Base-by-base conservation (phyloP, 2,888 invertebrate genomes). In the Phyto melanocephala region DNA sequence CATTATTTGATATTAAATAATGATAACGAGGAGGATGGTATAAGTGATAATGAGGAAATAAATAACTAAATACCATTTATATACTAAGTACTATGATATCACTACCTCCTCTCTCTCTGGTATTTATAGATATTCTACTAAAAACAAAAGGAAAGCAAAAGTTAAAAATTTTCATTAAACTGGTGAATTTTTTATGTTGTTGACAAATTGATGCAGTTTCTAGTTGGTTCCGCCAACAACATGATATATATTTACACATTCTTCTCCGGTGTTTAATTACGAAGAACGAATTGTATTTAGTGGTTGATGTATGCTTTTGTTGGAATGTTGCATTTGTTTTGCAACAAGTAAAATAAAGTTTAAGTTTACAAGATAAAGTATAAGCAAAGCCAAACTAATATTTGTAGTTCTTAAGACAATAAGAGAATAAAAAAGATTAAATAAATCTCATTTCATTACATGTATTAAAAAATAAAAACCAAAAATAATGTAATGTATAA, bases 81-180 rank as follows among this genome's bases (percentile, higher is more conserved):
- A n/a, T n/a, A 24, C 52, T 52, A 47, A 20, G 5, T 24, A n/a
- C 0, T 7, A 15, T 54, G 24, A 28, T 33, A 6, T 28, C 28
- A 15, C 6, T 33, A 28, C 45, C 5, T 17, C 2, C 28, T 28
- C 45, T 17, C 17, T 17, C 17, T 45, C 8, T 2, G n/a, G n/a
- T n/a, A n/a, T n/a, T n/a, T n/a, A n/a, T n/a, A 45, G 28, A 17
- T 42, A 28, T 45, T 15, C 33, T n/a, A 15, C 28, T 33, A 2
- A 63, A 2, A 7, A 1, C 6, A 65, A 35, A 50, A 50, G 7
- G 10, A 40, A 50, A 50, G 50, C 10, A 40, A 15, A 42, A n/a
- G 15, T 42, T 56, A 56, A 54, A 54, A 63, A 45, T 45, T 76
- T 58, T 63, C 62, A 56, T 78, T 70, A 70, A 78, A 63, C 35